These are phyloP conservation scores for Cremastobaeus sp. DNA, from an alignment of 2,888 invertebrate genomes.

Conservation along the genomic window DNA sequence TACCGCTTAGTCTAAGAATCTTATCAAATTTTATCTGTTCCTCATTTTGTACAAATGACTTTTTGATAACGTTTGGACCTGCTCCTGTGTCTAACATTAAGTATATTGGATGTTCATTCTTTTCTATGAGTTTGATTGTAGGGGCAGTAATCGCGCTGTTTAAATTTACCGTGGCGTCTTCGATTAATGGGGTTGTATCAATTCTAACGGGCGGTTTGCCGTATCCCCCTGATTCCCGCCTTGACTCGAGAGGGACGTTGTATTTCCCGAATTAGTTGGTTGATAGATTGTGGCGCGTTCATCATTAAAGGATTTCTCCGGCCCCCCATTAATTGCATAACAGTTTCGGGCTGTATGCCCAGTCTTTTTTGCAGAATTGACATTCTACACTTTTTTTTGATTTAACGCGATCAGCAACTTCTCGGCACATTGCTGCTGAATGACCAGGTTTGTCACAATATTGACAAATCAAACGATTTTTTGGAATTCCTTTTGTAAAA, in stretches of 20 bases:
- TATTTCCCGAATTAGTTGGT: slow-evolving; percentile 29
- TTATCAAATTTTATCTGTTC: not conserved
- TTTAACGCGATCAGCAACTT: not conserved
- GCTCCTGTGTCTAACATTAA: slow-evolving; percentile 43
- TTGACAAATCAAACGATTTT: not conserved
- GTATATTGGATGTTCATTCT: not conserved
- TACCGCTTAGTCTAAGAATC: slow-evolving; percentile 38
- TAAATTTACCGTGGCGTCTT: slow-evolving; percentile 13
- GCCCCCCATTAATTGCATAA: too few relatives aligned
- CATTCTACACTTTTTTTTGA: not conserved
- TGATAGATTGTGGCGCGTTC: too few relatives aligned
- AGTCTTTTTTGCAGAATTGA: not conserved
- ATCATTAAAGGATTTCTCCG: not conserved
- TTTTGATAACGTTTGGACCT: slow-evolving; percentile 44
- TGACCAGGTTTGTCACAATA: not conserved
- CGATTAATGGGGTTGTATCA: not conserved
- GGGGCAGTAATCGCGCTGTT: slow-evolving; percentile 1
- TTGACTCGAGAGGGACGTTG: not conserved
- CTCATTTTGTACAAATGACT: not conserved
- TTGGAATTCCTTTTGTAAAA: too few relatives aligned
- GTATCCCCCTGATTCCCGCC: slow-evolving; percentile 9
- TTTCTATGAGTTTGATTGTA: not conserved
- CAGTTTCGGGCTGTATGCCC: slow-evolving; percentile 2
- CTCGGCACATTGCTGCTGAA: not conserved
- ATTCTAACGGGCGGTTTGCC: not conserved